These are phyloP conservation scores for Tipula unca DNA, from an alignment of 2,888 invertebrate species.

Conservation along the genomic window DNA sequence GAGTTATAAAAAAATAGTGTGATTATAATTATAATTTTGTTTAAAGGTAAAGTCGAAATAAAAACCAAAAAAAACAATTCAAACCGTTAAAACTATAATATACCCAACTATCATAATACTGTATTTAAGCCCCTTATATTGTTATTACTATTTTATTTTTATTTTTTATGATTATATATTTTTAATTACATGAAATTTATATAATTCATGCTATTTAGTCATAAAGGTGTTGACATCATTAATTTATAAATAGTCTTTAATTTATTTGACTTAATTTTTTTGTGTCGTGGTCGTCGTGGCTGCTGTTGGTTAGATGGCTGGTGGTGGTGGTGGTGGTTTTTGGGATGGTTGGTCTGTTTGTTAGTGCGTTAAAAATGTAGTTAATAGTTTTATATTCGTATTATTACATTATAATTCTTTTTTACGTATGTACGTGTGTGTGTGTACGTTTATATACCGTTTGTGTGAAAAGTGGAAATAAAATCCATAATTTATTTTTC, in stretches of 20 bases:
- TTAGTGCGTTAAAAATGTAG: not conserved
- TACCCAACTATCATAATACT: not conserved
- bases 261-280: not conserved
- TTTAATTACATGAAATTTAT: slow-evolving; percentile 8
- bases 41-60: not conserved
- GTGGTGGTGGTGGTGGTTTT: not conserved
- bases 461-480: not conserved
- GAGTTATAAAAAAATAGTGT: not conserved
- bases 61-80: not conserved
- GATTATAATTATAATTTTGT: not conserved
- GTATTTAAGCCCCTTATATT: slow-evolving; percentile 14
- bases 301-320: not conserved
- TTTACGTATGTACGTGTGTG: not conserved
- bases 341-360: not conserved
- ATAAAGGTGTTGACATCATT: slow-evolving; percentile 19
- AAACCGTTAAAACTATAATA: not conserved
- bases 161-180: slow-evolving; percentile 8
- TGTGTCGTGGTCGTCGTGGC: not conserved
- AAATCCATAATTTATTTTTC: slow-evolving; percentile 8
- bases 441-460: not conserved
- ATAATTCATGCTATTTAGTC: slow-evolving; percentile 17
- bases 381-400: slow-evolving; percentile 4
- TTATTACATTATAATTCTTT: not conserved
- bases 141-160: not conserved
- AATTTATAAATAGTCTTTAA: not conserved